A percentile compares a stretch with the other conserved stretches of the same genome.
Evolutionary conservation across 1,140 invertebrate genomes (phyloP).

Genomic region (Helicoverpa zea): DNA sequence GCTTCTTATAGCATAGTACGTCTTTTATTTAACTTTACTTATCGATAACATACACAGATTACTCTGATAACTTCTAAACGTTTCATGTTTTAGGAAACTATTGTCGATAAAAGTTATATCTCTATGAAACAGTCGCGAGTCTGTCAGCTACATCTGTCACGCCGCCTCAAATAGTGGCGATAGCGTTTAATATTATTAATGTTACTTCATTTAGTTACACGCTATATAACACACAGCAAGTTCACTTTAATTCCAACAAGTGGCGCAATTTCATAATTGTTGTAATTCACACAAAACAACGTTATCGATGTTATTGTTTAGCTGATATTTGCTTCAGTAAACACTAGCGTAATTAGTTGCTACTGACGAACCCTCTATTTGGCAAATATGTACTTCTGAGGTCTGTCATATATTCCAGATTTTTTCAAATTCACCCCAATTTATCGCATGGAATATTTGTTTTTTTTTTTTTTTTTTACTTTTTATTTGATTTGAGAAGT

Average conservation of each 20-base stretch:
- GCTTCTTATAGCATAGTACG: neutral
- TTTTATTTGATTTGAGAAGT: no score
- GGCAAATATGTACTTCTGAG: no score
- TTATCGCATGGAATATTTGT: no score
- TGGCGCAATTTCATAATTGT: neutral
- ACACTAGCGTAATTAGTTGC: no score
- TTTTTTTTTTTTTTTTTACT: no score
- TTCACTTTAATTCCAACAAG: conserved; percentile 9
- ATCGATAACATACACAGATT: no score
- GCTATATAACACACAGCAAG: neutral
- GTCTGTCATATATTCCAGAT: no score
- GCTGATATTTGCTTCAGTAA: no score
- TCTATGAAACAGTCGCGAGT: neutral
- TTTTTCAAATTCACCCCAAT: no score
- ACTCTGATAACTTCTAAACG: neutral
- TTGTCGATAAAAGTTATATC: neutral
- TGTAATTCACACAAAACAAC: neutral
- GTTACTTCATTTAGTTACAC: neutral
- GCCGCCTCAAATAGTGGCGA: neutral
- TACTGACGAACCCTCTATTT: no score
- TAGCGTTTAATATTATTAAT: neutral
- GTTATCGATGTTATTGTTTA: neutral
- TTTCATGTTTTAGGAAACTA: neutral
- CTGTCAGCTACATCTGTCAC: neutral
- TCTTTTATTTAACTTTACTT: no score